A percentile compares a stretch with the other conserved stretches of the same genome.
These are phyloP conservation scores for Cathartes aura DNA, from an alignment of 2,113 vertebrate genomes.

Conservation along the genomic window DNA sequence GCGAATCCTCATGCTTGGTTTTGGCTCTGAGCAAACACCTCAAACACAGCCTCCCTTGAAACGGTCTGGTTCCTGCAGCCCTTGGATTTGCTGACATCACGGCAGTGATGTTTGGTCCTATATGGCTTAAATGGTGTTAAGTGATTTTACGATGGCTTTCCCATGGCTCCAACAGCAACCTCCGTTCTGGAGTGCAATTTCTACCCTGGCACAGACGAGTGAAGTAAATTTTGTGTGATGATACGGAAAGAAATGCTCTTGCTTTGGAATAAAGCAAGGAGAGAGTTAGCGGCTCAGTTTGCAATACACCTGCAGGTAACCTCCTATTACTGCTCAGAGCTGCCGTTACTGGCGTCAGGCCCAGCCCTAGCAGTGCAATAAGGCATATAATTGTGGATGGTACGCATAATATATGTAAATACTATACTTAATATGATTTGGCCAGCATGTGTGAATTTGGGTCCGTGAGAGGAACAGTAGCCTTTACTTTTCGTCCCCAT, in stretches of 20 bases:
- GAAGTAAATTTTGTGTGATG: neutral
- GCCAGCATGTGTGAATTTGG: neutral
- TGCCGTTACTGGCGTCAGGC: neutral
- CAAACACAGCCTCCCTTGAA: neutral
- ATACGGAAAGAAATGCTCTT: neutral
- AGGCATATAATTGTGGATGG: neutral
- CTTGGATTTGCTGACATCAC: neutral
- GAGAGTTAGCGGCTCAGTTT: neutral
- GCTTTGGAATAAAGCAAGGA: neutral
- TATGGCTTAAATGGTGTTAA: neutral
- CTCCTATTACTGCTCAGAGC: neutral
- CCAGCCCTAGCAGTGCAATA: neutral
- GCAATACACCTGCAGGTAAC: neutral
- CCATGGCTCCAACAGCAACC: neutral
- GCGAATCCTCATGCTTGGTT: neutral
- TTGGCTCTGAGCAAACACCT: neutral
- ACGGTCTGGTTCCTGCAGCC: neutral
- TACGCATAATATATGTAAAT: neutral
- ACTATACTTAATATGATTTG: accelerated
- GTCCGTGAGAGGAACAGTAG: neutral
- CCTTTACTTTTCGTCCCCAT: neutral
- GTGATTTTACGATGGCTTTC: neutral
- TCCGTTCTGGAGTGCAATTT: neutral
- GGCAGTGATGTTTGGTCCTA: neutral
- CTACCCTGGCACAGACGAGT: neutral